phyloP scores from a whole-genome alignment of 2,113 vertebrate species.

The Psephotus haematonotus region DNA sequence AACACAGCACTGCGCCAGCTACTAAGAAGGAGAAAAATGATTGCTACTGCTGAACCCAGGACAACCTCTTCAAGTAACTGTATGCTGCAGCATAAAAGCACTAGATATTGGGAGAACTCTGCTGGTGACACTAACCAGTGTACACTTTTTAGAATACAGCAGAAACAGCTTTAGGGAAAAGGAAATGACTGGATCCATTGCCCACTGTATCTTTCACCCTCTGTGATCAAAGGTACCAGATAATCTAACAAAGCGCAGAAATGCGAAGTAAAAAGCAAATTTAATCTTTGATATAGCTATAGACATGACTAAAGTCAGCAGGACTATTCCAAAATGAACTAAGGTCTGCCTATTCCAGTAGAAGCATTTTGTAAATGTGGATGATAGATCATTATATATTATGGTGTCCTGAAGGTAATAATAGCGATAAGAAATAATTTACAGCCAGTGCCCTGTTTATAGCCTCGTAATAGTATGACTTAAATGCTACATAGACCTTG shows the following conservation, averaged over 20 bases:
- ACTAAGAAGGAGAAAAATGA: too few species aligned
- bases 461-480: background rate
- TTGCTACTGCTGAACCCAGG: too few species aligned
- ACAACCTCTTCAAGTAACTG: background rate
- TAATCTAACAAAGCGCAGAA: background rate
- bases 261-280: background rate
- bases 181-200: background rate
- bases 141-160: background rate
- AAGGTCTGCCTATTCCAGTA: background rate
- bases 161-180: rapidly evolving
- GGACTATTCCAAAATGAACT: background rate
- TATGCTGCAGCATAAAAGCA: background rate
- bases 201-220: background rate
- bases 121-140: background rate
- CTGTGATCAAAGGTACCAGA: background rate
- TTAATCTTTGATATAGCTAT: background rate
- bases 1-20: too few species aligned
- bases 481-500: conserved; percentile 38
- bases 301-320: background rate
- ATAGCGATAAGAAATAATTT: conserved; percentile 43
- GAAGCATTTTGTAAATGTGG: background rate
- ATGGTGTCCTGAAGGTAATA: background rate
- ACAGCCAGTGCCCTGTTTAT: background rate
- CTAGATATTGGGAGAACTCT: rapidly evolving
- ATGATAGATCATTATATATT: background rate